phyloP scores from a whole-genome alignment of 2,113 vertebrate genomes.

The Malurus alboscapulatus region DNA sequence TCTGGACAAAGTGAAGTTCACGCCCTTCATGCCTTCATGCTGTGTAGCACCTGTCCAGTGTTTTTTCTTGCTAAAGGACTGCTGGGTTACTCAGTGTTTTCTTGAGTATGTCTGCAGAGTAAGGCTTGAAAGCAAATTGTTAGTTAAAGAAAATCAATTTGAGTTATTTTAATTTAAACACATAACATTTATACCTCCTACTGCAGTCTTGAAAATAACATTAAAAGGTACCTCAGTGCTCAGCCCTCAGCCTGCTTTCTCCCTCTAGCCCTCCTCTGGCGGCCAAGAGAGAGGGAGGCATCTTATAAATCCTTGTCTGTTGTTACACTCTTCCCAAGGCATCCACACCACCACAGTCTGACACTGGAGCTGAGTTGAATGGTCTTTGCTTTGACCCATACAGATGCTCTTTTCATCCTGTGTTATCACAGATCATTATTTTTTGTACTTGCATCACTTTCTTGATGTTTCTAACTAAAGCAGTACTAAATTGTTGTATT shows the following conservation, averaged over 20 bases:
- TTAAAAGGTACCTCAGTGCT: neutral
- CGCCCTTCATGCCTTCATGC: neutral
- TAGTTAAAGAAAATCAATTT: neutral
- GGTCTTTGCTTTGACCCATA: neutral
- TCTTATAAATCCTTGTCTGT: too few relatives aligned
- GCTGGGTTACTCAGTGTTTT: neutral
- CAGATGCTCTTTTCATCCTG: neutral
- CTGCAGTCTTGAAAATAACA: neutral
- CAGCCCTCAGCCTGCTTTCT: neutral
- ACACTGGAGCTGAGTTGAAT: neutral
- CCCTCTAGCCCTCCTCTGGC: neutral
- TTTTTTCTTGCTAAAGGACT: neutral
- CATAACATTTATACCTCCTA: neutral
- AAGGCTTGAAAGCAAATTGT: neutral
- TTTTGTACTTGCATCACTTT: neutral
- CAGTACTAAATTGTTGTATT: neutral
- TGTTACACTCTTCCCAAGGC: neutral
- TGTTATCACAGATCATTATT: neutral
- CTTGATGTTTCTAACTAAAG: neutral
- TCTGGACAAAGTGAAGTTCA: neutral
- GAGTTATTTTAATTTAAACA: neutral
- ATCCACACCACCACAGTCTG: rapidly evolving
- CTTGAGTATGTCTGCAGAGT: neutral
- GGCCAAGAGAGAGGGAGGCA: neutral
- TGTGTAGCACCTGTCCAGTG: neutral